These are phyloP conservation scores for Thalassoma bifasciatum DNA, from an alignment of 2,113 vertebrate species.

Conservation along the genomic window DNA sequence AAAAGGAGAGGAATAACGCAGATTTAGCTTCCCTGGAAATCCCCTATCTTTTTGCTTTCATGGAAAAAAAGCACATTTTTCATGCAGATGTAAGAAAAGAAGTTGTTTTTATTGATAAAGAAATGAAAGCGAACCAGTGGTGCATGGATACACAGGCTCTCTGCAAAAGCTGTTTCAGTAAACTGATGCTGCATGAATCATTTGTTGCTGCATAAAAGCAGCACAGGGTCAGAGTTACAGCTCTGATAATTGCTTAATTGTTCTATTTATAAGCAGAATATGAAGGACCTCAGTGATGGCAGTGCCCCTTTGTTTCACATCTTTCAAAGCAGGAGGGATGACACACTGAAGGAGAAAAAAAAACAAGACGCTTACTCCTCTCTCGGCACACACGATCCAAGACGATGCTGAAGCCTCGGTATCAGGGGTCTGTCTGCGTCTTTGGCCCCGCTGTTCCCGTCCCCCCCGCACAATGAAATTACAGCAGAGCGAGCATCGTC, in stretches of 20 bases:
- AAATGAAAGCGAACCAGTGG: neutral
- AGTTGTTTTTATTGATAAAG: neutral
- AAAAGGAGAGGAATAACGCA: slow-evolving; percentile 6
- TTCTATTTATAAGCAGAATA: slow-evolving; percentile 43
- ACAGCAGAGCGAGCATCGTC: slow-evolving; percentile 76
- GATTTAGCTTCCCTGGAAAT: slow-evolving; percentile 19
- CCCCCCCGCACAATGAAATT: slow-evolving; percentile 82
- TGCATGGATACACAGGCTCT: slow-evolving; percentile 23
- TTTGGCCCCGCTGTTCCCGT: slow-evolving; percentile 67
- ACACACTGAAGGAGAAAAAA: slow-evolving; percentile 12
- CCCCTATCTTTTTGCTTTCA: neutral
- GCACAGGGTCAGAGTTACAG: slow-evolving; percentile 38
- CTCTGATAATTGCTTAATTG: slow-evolving; percentile 45
- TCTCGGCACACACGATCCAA: slow-evolving; percentile 10
- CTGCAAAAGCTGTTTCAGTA: neutral
- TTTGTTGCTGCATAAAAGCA: slow-evolving; percentile 31
- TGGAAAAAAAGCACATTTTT: neutral
- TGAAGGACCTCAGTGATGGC: neutral
- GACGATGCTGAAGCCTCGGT: slow-evolving; percentile 41
- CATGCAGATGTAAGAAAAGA: no score
- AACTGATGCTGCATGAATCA: neutral
- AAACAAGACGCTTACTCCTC: slow-evolving; percentile 3
- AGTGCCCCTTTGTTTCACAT: slow-evolving; percentile 16
- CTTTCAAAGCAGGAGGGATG: slow-evolving; percentile 16
- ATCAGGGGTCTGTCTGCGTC: slow-evolving; percentile 68